Conservation (phyloP, 2,888 invertebrate genomes). For the Conchocele bisecta region DNA sequence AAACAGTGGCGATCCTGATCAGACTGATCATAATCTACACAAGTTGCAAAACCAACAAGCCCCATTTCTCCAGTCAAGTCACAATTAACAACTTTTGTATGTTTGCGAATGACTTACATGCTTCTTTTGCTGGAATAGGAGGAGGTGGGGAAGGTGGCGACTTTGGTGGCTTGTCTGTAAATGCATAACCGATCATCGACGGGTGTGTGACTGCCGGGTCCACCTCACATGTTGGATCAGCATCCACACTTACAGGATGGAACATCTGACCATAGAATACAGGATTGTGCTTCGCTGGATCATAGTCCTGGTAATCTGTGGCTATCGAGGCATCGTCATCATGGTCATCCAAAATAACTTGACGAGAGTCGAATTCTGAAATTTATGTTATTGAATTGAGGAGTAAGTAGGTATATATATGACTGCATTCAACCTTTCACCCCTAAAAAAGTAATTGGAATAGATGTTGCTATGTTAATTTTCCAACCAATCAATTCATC, state of each 20-base stretch:
- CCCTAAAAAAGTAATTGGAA: too few relatives aligned
- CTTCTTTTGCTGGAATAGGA: conserved; percentile 73
- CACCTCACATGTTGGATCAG: conserved; percentile 71
- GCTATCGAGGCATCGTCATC: conserved; percentile 72
- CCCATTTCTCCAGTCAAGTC: too few relatives aligned
- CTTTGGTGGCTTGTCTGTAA: conserved; percentile 76
- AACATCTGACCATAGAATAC: conserved; percentile 81
- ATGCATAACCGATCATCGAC: conserved; percentile 78
- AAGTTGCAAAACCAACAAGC: too few relatives aligned
- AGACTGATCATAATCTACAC: too few relatives aligned
- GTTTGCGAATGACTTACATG: conserved; percentile 69
- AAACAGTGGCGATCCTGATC: too few relatives aligned
- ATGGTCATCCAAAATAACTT: conserved; percentile 38
- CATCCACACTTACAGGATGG: conserved; percentile 64
- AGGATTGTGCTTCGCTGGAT: conserved; percentile 78
- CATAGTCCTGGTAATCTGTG: conserved; percentile 78
- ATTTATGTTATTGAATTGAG: neutral
- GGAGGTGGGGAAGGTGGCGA: conserved; percentile 72
- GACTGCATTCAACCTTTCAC: too few relatives aligned
- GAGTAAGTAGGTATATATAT: too few relatives aligned
- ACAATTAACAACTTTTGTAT: neutral
- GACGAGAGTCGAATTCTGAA: neutral
- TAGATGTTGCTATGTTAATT: too few relatives aligned
- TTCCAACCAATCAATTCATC: too few relatives aligned
- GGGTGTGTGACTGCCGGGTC: conserved; percentile 78